Evolutionary conservation across 2,888 invertebrate species (phyloP).

Genomic region (Incurvaria masculella): DNA sequence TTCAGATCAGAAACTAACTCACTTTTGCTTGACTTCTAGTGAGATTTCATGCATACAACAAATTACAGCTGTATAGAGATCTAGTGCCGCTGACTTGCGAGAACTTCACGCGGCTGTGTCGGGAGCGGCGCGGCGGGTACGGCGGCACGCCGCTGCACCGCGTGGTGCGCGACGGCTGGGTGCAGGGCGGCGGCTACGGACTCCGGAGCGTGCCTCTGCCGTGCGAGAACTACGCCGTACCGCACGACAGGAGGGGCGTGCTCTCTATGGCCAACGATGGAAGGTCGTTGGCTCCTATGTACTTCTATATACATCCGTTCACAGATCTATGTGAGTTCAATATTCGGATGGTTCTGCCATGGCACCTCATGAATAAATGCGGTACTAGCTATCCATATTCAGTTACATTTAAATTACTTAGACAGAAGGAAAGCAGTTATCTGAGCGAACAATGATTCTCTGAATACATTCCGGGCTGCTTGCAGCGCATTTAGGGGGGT

Average conservation of each 20-base stretch:
- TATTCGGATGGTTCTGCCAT: no score
- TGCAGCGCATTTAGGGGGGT: no score
- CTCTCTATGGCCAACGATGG: conserved; percentile 71
- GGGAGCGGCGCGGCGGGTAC: conserved; percentile 42
- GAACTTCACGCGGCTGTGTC: conserved; percentile 57
- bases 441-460: no score
- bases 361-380: no score
- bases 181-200: conserved; percentile 62
- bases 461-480: no score
- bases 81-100: conserved; percentile 55
- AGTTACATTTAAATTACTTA: no score
- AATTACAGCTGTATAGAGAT: conserved; percentile 55
- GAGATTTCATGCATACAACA: not conserved
- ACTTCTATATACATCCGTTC: no score
- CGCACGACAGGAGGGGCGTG: conserved; percentile 64
- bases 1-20: no score
- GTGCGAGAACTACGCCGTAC: conserved; percentile 67
- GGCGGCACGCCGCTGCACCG: conserved; percentile 60
- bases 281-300: no score
- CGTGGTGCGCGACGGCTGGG: conserved; percentile 66
- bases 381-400: no score
- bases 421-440: no score
- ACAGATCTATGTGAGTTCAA: no score
- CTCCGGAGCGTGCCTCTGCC: conserved; percentile 35
- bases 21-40: not conserved